phyloP scores from a whole-genome alignment of 2,888 invertebrate genomes.

The Panzeria rudis region DNA sequence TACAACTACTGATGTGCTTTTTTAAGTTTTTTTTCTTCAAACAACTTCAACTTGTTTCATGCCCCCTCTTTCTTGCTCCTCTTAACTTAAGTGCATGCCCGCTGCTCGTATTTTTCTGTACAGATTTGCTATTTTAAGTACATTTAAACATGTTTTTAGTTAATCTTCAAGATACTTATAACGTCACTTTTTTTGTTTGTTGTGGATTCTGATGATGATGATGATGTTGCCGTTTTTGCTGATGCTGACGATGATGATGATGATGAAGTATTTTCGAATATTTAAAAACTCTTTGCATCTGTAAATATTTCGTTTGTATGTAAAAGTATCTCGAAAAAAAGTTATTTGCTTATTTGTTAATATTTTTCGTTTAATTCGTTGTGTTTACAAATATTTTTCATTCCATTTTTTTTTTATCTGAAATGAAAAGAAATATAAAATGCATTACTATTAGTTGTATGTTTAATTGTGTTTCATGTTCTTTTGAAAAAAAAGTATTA shows the following conservation, averaged over 20 bases:
- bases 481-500: not conserved
- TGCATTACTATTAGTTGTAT: constrained; percentile 56
- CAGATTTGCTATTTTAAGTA: constrained; percentile 60
- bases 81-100: not conserved
- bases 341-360: constrained; percentile 58
- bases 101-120: constrained; percentile 19
- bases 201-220: constrained; percentile 29
- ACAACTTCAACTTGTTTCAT: constrained; percentile 44
- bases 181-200: constrained; percentile 56
- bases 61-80: not conserved
- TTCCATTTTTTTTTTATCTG: constrained; percentile 51
- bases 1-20: not conserved
- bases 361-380: constrained; percentile 68
- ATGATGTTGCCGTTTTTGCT: constrained; percentile 6
- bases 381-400: constrained; percentile 63
- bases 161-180: constrained; percentile 69
- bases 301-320: constrained; percentile 20
- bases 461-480: not conserved
- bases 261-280: constrained; percentile 46
- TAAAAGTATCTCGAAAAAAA: constrained; percentile 34
- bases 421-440: constrained; percentile 45
- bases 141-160: constrained; percentile 65
- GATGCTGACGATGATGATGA: constrained; percentile 32
- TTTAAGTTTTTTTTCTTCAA: constrained; percentile 4
- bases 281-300: constrained; percentile 40